Base-by-base conservation (phyloP, 2,113 vertebrate species). In the Puffinus mauretanicus region DNA sequence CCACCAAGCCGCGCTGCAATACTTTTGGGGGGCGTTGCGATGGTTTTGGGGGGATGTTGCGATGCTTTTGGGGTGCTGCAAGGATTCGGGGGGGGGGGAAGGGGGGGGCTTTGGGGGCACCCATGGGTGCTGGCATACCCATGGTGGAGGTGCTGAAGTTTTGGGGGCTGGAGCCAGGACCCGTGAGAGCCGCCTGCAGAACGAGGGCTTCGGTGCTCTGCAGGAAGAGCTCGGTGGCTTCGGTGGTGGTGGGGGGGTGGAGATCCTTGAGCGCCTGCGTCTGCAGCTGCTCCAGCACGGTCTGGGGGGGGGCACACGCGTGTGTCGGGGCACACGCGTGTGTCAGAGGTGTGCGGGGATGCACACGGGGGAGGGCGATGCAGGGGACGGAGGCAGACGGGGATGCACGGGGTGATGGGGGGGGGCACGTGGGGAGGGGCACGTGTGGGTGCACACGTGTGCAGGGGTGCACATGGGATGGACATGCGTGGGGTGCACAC, bases 221-320 rank as follows among this genome's bases (percentile, higher is more conserved):
- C 30, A 80, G 49, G 36, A 80, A 38, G 24, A 54, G 49, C 26
- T 49, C 5, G 32, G 42, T n/a, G 66, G 16, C 34, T 34, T 13
- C 13, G 66, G 66, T 7, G 32, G 49, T 3, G 38, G 5, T 18
- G 73, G 73, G 4, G 73, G 73, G 4, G 17, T 4, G 9, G 17
- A 1, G 40, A 8, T 27, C 22, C 4, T 11, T 5, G n/a, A 11
- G 2, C 1, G 29, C 40, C 12, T 8, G 7, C 9, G 1, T 5
- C 54, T 16, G 21, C 46, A 78, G 46, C 4, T 19, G 5, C n/a
- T 18, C 2, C 29, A 34, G 46, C 29, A 2, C 0, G 1, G 3
- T 3, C 58, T 79, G 58, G 26, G 8, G 22, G 44, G 44, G 44
- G 36, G 34, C 38, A 44, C 38, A 55, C 16, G 21, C 5, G 38